Base-by-base conservation (phyloP, 2,797 vertebrate species). In the Lutjanus campechanus region DNA sequence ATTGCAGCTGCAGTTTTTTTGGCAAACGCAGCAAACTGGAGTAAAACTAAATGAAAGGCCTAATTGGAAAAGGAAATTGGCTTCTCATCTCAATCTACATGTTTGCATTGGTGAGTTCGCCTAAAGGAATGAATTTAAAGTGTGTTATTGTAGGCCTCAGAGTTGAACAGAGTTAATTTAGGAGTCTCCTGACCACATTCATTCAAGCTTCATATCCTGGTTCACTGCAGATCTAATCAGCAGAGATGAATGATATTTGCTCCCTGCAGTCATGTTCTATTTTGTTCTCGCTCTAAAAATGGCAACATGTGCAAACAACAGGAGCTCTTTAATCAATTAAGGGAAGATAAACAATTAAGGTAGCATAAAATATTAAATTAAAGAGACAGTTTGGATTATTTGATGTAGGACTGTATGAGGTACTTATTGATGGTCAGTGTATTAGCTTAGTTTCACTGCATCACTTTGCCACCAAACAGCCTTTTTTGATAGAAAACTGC, bases 51-150 rank as follows among this genome's bases (percentile, higher is more conserved):
- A 84, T 86, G 76, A 89, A 91, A 91, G 81, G 85, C 70, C 8
- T 92, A 87, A 93, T 89, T 87, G 84, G 69, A 85, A 91, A 84
- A 89, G 89, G 89, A 94, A 94, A 93, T 92, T 86, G 66, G 76
- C 84, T 67, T 90, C 88, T 86, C 78, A 83, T 91, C 86, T 74
- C 88, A 91, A 88, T 89, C 90, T 89, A 82, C 80, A 85, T 92
- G 87, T 94, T 93, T 92, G 85, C 83, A 47, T 88, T 88, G 85
- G 74, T 78, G 72, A 72, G 85, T 86, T 84, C 22, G 92, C 91
- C 92, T 85, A 68, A 89, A 93, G 92, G 90, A 90, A 86, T 83
- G 74, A 87, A 91, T 94, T 90, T 74, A 84, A 84, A 88, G 73
- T 69, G 46, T 86, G 86, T 92, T 92, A 83, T 91, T 91, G 60